Conservation (phyloP, 2,797 vertebrate genomes). For the Fringilla coelebs region DNA sequence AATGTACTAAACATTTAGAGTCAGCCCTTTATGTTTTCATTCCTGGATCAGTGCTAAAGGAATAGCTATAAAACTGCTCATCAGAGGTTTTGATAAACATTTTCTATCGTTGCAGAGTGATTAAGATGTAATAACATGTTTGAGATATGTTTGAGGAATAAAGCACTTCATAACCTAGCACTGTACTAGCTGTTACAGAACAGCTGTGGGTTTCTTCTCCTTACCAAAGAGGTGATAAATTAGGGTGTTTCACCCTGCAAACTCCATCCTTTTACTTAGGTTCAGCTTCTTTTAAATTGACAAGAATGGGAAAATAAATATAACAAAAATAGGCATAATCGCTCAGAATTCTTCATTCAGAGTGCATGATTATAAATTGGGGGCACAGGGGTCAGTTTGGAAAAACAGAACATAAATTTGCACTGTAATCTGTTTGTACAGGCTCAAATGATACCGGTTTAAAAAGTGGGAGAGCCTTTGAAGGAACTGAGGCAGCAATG, state of each 20-base stretch:
- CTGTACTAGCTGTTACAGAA: neutral
- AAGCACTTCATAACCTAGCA: neutral
- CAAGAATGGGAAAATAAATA: neutral
- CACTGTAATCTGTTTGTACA: neutral
- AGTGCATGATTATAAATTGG: neutral
- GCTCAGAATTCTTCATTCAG: neutral
- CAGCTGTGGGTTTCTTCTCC: neutral
- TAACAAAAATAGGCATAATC: neutral
- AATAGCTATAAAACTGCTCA: neutral
- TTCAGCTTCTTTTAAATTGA: neutral
- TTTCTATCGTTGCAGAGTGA: neutral
- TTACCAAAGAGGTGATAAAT: neutral
- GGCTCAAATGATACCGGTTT: neutral
- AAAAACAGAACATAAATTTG: neutral
- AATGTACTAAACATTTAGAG: neutral
- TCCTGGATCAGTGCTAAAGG: neutral
- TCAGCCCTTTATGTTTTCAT: neutral
- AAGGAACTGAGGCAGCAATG: fast-evolving
- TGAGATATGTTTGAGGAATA: neutral
- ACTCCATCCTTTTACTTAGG: neutral
- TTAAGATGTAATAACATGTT: neutral
- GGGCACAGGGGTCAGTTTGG: neutral
- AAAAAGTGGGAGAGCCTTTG: neutral
- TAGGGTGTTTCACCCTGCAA: neutral
- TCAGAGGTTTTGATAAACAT: neutral